Conservation (phyloP, 1,140 invertebrate genomes). For the Pseudomyrmex dendroicus region DNA sequence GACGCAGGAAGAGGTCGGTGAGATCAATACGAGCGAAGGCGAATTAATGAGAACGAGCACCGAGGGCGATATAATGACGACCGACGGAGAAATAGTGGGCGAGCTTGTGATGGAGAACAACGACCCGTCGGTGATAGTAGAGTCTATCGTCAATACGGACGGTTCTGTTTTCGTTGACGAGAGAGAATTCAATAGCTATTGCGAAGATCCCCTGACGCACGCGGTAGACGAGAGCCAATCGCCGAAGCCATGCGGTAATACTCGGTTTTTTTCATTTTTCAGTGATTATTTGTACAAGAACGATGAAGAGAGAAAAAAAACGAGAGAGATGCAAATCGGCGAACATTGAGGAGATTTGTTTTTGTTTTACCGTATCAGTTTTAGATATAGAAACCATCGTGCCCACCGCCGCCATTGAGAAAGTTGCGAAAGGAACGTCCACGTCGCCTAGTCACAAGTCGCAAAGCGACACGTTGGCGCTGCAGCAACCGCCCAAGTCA, state of each 20-base stretch:
- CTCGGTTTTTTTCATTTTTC: not conserved
- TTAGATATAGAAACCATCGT: conserved; percentile 76
- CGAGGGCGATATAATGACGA: conserved; percentile 75
- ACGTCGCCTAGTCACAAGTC: conserved; percentile 57
- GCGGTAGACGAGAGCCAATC: conserved; percentile 73
- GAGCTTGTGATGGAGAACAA: conserved; percentile 81
- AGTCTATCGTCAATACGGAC: conserved; percentile 81
- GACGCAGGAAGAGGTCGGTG: conserved; percentile 79
- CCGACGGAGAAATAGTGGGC: conserved; percentile 80
- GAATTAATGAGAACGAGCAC: conserved; percentile 75
- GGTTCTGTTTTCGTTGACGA: conserved; percentile 82
- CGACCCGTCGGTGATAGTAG: conserved; percentile 82
- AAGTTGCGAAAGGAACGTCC: conserved; percentile 65
- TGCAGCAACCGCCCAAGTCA: conserved; percentile 64
- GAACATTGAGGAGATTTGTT: no score
- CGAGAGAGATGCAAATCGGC: not conserved
- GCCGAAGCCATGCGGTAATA: conserved; percentile 73
- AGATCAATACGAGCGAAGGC: conserved; percentile 76
- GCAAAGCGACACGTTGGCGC: conserved; percentile 49
- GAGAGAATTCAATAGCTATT: conserved; percentile 80
- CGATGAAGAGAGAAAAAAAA: not conserved
- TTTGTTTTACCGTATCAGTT: conserved; percentile 58
- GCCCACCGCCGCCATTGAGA: conserved; percentile 67
- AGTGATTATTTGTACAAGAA: not conserved
- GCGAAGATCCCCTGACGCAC: conserved; percentile 75